Base-by-base conservation (phyloP, 2,888 invertebrate species). In the Nomada flava region DNA sequence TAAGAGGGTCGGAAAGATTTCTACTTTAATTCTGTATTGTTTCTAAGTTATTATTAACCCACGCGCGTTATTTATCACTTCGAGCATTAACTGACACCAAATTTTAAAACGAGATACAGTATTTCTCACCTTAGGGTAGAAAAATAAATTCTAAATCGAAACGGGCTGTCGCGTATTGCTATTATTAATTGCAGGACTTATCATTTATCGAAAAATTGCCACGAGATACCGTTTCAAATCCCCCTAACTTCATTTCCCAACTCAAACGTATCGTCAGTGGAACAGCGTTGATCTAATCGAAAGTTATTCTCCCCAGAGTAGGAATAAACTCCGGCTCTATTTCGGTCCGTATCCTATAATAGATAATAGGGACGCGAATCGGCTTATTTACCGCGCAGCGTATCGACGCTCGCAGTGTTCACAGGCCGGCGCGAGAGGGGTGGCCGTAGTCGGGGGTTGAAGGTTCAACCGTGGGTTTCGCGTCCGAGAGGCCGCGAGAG, bases 361-460 rank as follows among this genome's bases (percentile, higher is more conserved):
- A 80, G 80, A 80, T 80, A 82, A 81, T 75, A 70, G 75, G 75
- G 70, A 59, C 79, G 70, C 64, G 70, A 75, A 82, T 82, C 81
- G 64, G 81, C 70, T 75, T 81, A 81, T 82, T 82, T 82, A 81
- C 70, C 81, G 23, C 47, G 53, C n/a, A 23, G 70, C 75, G 63
- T 82, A 82, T 82, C 82, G 60, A 42, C 52, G 62, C 47, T 71
- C 55, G 36, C 44, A 47, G 70, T 82, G 62, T 82, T 81, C 65
- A 64, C 82, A 81, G 75, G 50, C 75, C 36, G 26, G 5, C 18
- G 20, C 23, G 23, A 26, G 62, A 7, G 15, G 50, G 9, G 57
- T 42, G 65, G 26, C 50, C 26, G 44, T 20, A n/a, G 50, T 10
- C 50, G 26, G 72, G 71, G 80, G 79, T 80, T 63, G 80, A 68